Percentiles rank a stretch among this genome's conserved stretches.
These are phyloP conservation scores for Saguinus midas DNA, from an alignment of 2,113 vertebrate species.

Conservation along the genomic window DNA sequence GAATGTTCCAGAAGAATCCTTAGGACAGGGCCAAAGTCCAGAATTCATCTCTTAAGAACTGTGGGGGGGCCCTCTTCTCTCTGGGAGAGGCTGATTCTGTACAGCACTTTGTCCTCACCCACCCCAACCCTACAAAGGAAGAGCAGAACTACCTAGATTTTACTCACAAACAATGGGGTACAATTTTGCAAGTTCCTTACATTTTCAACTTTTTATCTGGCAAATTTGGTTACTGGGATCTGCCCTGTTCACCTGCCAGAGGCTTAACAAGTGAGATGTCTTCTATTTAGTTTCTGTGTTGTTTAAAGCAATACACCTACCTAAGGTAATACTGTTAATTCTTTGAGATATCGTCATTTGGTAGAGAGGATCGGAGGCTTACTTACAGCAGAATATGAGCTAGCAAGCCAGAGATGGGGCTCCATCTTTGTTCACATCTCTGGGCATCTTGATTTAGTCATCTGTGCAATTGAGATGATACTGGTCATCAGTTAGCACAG, in stretches of 20 bases:
- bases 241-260: background rate
- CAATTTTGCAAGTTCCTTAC: background rate
- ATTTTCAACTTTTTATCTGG: background rate
- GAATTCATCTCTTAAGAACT: background rate
- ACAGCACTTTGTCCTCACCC: background rate
- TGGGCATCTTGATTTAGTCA: background rate
- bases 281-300: background rate
- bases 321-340: background rate
- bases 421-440: background rate
- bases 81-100: background rate
- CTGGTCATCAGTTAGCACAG: background rate
- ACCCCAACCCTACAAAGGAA: background rate
- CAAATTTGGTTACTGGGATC: background rate
- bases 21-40: background rate
- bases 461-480: background rate
- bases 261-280: background rate
- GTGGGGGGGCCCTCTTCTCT: background rate
- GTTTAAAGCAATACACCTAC: background rate
- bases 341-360: background rate
- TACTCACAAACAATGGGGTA: background rate
- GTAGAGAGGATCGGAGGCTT: background rate
- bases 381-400: background rate
- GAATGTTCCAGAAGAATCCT: constrained; percentile 32
- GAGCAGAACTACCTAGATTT: background rate
- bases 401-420: background rate